Conservation (phyloP, 2,797 vertebrate genomes). For the Oreonectes daqikongensis region DNA sequence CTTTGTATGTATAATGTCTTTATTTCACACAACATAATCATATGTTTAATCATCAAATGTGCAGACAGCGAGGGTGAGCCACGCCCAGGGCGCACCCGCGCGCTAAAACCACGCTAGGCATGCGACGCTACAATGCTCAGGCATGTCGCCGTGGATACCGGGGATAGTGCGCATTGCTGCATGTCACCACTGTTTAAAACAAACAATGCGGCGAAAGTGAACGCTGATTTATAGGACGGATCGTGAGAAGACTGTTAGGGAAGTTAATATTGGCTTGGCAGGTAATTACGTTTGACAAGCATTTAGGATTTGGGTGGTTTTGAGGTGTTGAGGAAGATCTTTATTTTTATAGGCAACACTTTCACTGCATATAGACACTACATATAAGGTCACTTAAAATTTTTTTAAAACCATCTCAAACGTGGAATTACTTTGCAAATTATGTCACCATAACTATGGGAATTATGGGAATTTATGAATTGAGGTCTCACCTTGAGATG, state of each 20-base stretch:
- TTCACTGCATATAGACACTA: no score
- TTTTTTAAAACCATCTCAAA: neutral
- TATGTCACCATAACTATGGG: no score
- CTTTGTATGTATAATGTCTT: neutral
- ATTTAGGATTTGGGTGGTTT: neutral
- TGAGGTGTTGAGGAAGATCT: neutral
- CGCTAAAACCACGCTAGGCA: constrained; percentile 17
- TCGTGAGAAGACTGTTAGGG: neutral
- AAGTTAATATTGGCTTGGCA: neutral
- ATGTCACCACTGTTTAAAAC: neutral
- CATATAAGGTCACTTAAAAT: neutral
- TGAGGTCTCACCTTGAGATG: no score
- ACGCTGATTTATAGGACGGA: neutral
- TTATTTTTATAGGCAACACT: no score
- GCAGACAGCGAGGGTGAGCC: neutral
- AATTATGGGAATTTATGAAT: no score
- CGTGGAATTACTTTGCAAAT: no score
- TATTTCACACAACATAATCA: neutral
- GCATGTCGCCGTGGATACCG: constrained; percentile 9
- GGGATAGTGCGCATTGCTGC: neutral
- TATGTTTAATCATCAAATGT: neutral
- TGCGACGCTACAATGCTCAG: neutral
- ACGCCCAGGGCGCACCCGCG: constrained; percentile 39
- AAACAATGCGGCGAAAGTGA: neutral
- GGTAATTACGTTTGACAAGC: neutral